These are phyloP conservation scores for Geococcyx californianus DNA, from an alignment of 2,113 vertebrate genomes.

Conservation along the genomic window DNA sequence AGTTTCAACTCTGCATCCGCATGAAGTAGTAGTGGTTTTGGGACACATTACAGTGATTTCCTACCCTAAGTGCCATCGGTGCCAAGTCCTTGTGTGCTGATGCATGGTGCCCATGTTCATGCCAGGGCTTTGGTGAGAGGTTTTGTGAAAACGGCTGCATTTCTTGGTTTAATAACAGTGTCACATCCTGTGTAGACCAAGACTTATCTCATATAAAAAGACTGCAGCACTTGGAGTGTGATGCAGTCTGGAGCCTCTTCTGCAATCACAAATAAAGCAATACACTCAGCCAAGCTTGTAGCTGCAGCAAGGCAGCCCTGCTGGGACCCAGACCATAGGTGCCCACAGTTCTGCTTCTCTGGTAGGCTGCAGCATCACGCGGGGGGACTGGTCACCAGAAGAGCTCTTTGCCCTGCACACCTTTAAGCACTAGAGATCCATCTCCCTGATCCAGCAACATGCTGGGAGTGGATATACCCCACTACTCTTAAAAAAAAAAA, in stretches of 20 bases:
- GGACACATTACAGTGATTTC: neutral
- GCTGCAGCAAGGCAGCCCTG: neutral
- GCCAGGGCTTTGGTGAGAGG: neutral
- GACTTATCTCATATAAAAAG: neutral
- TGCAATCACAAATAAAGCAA: neutral
- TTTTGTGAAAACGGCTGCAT: neutral
- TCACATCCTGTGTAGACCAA: neutral
- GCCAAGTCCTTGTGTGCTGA: neutral
- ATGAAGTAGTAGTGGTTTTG: neutral
- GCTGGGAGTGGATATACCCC: neutral
- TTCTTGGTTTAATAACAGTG: neutral
- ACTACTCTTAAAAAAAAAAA: neutral
- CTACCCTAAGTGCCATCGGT: neutral
- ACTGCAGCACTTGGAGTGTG: neutral
- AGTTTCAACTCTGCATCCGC: neutral
- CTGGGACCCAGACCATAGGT: neutral
- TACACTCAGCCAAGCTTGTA: fast-evolving
- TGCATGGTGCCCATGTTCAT: neutral
- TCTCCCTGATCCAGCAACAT: neutral
- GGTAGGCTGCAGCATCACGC: neutral
- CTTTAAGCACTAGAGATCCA: neutral
- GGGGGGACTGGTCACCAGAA: neutral
- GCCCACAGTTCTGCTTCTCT: neutral
- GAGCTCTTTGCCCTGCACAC: neutral
- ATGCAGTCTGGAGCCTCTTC: neutral